A percentile compares a stretch with the other conserved stretches of the same genome.
Evolutionary conservation across 2,113 vertebrate species (phyloP).

Genomic region (Prunella fulvescens): DNA sequence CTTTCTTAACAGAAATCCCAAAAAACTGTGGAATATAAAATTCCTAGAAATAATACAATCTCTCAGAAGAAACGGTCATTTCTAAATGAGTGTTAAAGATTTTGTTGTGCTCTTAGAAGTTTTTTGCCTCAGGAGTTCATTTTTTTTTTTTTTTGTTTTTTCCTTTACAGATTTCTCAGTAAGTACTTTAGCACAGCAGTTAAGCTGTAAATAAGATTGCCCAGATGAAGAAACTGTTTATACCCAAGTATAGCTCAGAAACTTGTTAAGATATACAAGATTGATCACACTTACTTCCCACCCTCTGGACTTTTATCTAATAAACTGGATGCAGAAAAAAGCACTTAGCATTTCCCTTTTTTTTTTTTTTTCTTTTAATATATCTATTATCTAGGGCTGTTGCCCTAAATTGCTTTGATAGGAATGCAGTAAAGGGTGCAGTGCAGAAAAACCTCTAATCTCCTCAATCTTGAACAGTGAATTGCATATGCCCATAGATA

Average conservation of each 20-base stretch:
- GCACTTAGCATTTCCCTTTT: background rate
- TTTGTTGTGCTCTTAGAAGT: background rate
- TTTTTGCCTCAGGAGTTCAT: background rate
- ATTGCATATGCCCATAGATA: background rate
- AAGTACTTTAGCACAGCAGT: background rate
- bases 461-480: background rate
- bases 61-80: background rate
- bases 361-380: too few species aligned
- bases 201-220: background rate
- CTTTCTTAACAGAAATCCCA: background rate
- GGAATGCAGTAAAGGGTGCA: background rate
- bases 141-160: background rate
- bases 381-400: background rate
- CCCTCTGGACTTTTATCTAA: background rate
- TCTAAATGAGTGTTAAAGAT: background rate
- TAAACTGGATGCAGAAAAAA: background rate
- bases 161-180: background rate
- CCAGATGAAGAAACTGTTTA: background rate
- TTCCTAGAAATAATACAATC: background rate
- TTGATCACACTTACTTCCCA: background rate
- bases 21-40: background rate
- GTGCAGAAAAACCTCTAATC: background rate
- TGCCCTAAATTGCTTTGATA: background rate
- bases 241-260: background rate
- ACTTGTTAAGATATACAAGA: background rate